Conservation (phyloP, 2,113 vertebrate genomes). For the Eulacestoma nigropectus region DNA sequence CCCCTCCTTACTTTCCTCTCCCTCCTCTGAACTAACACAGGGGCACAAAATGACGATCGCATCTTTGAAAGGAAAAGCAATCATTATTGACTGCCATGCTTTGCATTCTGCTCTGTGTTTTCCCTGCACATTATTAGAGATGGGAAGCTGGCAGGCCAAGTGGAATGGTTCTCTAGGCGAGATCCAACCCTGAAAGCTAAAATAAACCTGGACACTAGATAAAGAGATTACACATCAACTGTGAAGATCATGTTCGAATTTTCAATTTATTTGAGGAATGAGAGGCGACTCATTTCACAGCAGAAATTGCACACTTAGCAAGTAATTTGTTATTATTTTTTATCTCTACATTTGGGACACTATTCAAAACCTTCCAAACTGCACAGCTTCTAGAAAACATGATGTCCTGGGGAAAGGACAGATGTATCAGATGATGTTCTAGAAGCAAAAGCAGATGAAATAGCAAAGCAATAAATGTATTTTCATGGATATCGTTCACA, state of each 20-base stretch:
- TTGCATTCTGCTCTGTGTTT: not conserved
- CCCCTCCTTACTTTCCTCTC: not conserved
- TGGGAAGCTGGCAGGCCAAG: not conserved
- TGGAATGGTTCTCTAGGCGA: not conserved
- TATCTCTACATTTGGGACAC: not conserved
- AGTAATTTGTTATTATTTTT: not conserved
- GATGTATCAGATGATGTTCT: not conserved
- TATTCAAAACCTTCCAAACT: not conserved
- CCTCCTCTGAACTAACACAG: not conserved
- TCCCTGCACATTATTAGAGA: not conserved
- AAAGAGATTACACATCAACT: not conserved
- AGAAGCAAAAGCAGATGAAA: not conserved
- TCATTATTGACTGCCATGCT: not conserved
- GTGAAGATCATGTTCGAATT: not conserved
- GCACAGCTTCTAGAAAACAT: not conserved
- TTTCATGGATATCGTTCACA: not conserved
- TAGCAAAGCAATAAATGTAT: not conserved
- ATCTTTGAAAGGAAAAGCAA: not conserved
- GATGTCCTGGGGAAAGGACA: not conserved
- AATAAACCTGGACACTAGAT: not conserved
- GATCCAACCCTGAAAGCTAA: not conserved
- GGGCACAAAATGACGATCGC: not conserved
- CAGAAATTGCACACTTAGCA: not conserved
- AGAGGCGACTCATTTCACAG: not conserved
- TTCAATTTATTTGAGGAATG: not conserved